Evolutionary conservation across 2,113 vertebrate species (phyloP).

Genomic region (Pseudonaja textilis): DNA sequence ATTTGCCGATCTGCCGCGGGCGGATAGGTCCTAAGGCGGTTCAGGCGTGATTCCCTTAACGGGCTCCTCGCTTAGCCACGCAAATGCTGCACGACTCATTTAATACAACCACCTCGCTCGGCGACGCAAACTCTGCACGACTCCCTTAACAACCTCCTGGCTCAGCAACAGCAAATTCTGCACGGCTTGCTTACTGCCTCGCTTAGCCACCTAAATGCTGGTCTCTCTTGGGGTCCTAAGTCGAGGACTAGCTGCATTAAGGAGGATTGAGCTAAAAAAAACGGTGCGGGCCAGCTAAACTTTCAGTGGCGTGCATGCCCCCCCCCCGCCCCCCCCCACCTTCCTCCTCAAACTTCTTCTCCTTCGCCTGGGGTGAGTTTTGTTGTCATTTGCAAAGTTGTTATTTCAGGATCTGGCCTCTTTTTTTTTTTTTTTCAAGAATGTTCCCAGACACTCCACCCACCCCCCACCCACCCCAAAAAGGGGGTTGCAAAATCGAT

Average conservation of each 20-base stretch:
- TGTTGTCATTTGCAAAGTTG: neutral
- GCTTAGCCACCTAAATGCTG: neutral
- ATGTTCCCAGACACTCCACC: neutral
- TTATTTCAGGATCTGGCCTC: constrained; percentile 5
- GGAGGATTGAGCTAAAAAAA: neutral
- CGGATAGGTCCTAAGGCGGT: no score
- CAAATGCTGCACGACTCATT: no score
- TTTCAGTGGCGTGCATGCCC: neutral
- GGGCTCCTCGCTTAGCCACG: no score
- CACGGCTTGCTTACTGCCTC: fast-evolving
- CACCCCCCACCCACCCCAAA: neutral
- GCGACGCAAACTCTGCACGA: fast-evolving
- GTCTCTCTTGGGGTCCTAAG: neutral
- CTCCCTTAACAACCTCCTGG: no score
- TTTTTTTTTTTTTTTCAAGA: neutral
- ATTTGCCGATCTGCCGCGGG: no score
- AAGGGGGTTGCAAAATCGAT: neutral
- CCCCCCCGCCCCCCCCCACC: fast-evolving
- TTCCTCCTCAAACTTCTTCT: neutral
- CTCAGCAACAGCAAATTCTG: no score
- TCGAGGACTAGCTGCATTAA: neutral
- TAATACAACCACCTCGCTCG: no score
- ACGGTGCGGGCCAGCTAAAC: neutral
- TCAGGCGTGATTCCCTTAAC: no score
- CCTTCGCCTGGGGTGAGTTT: neutral